Percentiles rank a stretch among this genome's conserved stretches.
Conservation (phyloP, 92 coral and sea anemone species). For the Epizoanthus rinbou region DNA sequence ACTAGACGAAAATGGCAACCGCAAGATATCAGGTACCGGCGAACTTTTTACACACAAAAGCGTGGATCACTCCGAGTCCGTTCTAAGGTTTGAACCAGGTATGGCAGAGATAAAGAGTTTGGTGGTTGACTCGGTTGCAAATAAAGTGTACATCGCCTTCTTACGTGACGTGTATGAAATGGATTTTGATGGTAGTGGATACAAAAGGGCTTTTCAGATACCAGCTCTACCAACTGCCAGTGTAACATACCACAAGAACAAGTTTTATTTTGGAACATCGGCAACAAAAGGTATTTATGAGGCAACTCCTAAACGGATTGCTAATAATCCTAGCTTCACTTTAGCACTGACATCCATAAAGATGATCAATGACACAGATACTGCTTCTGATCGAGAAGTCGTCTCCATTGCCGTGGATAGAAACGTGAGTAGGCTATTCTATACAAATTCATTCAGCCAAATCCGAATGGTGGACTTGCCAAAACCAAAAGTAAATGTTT, state of each 20-base stretch:
- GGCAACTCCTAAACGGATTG: conserved; percentile 6
- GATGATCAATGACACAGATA: not conserved
- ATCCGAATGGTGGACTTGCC: conserved; percentile 15
- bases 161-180: not conserved
- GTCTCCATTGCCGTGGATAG: conserved; percentile 1
- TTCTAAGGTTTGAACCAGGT: not conserved
- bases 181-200: conserved; percentile 17
- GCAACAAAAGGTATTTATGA: not conserved
- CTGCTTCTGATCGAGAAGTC: not conserved
- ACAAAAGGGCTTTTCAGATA: not conserved
- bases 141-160: conserved; percentile 11
- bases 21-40: conserved; percentile 46
- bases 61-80: conserved; percentile 37
- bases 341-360: not conserved
- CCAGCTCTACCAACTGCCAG: too few relatives aligned
- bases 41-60: conserved; percentile 31
- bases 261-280: not conserved
- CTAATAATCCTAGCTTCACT: too few relatives aligned
- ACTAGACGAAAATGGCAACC: conserved; percentile 40
- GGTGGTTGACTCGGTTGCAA: conserved; percentile 22
- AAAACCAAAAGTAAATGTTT: not conserved
- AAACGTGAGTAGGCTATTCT: conserved; percentile 10
- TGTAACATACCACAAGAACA: not conserved
- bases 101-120: not conserved
- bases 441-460: not conserved